These are phyloP conservation scores for Caracal caracal DNA, from an alignment of 2,113 vertebrate genomes.

Conservation along the genomic window DNA sequence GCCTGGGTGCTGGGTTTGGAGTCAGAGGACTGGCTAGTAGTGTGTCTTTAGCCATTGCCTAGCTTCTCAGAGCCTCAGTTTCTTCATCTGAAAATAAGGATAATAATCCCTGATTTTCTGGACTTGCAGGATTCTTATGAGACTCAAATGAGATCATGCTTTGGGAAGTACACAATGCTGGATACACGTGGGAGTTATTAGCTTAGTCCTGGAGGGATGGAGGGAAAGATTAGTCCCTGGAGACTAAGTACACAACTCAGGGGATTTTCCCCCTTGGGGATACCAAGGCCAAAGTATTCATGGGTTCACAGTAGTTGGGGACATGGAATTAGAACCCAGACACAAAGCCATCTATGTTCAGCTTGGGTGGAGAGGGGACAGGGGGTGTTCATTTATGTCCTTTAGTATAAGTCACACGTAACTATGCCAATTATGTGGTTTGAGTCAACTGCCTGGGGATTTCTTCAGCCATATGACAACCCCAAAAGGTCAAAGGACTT, in stretches of 20 bases:
- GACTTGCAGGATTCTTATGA: constrained; percentile 14
- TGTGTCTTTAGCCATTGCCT: constrained; percentile 23
- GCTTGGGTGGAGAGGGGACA: not conserved
- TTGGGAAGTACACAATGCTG: constrained; percentile 1
- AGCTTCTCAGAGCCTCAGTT: constrained; percentile 53
- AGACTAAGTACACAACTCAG: not conserved
- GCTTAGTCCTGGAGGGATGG: not conserved
- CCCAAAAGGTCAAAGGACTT: not conserved
- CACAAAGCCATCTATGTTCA: not conserved
- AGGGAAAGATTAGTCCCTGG: not conserved
- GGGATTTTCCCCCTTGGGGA: not conserved
- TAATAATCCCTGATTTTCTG: constrained; percentile 28
- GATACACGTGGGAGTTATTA: constrained; percentile 10
- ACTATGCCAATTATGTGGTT: constrained; percentile 29
- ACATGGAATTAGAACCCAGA: constrained; percentile 17
- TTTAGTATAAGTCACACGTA: constrained; percentile 25
- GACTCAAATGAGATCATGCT: constrained; percentile 58
- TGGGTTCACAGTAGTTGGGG: not conserved
- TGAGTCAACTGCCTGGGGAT: constrained; percentile 43
- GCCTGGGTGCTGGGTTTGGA: not conserved
- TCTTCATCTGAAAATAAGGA: constrained; percentile 34
- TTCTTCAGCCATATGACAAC: constrained; percentile 42
- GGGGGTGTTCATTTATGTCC: not conserved
- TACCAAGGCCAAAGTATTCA: not conserved
- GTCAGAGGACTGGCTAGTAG: not conserved